Evolutionary conservation across 92 coral and sea anemone genomes (phyloP).

Genomic region (Zoanthus solanderi): DNA sequence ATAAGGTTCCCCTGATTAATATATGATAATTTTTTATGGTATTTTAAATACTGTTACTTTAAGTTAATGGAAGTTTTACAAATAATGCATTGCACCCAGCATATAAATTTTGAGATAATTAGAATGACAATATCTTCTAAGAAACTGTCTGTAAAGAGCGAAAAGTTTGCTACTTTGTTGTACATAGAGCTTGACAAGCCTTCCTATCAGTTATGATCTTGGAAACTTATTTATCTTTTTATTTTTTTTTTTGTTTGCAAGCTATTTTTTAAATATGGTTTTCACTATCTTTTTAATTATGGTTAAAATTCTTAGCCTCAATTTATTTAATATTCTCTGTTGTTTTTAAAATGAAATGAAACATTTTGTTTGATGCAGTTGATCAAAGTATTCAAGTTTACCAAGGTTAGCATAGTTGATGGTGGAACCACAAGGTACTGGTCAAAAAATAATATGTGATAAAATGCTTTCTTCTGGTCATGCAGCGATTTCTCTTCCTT

Average conservation of each 20-base stretch:
- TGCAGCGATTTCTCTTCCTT: no score
- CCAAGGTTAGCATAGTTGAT: no score
- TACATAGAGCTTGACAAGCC: not conserved
- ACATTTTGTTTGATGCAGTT: not conserved
- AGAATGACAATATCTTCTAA: not conserved
- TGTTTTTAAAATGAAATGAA: not conserved
- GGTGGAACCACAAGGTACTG: no score
- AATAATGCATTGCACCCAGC: not conserved
- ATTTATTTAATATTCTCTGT: not conserved
- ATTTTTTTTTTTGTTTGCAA: not conserved
- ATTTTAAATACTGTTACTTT: no score
- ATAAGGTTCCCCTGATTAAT: no score
- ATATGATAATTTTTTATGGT: no score
- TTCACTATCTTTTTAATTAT: not conserved
- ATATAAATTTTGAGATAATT: not conserved
- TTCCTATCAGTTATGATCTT: not conserved
- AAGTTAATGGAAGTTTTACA: no score
- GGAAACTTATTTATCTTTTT: not conserved
- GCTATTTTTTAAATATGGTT: not conserved
- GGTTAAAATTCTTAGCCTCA: not conserved
- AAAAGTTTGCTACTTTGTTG: not conserved
- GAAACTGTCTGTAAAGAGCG: not conserved
- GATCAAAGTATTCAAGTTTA: no score
- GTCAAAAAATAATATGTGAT: no score
- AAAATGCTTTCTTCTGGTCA: no score